phyloP scores from a whole-genome alignment of 2,888 invertebrate genomes.

The Orchestes rusci region DNA sequence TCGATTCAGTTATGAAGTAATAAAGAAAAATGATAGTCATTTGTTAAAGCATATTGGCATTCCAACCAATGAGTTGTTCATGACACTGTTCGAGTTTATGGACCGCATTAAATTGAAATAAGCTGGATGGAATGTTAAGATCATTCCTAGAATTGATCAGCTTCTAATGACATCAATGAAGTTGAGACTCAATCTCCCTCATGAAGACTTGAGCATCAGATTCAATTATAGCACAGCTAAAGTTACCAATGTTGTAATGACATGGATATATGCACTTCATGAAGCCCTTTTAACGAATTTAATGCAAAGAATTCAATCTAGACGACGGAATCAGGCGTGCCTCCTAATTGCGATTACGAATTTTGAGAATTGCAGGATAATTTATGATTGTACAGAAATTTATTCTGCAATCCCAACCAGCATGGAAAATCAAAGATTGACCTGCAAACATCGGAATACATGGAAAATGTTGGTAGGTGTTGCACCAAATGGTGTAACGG shows the following conservation, averaged over 20 bases:
- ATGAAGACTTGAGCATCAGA: conserved; percentile 3
- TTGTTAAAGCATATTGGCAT: conserved; percentile 24
- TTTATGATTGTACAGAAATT: conserved; percentile 26
- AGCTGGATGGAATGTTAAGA: conserved; percentile 16
- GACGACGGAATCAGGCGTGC: conserved; percentile 25
- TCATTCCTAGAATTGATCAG: conserved; percentile 20
- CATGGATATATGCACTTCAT: conserved; percentile 27
- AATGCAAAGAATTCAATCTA: conserved; percentile 24
- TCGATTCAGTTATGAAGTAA: conserved; percentile 19
- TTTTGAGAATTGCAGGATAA: conserved; percentile 28
- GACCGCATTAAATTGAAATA: conserved; percentile 12
- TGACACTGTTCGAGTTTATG: conserved; percentile 2
- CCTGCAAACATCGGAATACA: conserved; percentile 18
- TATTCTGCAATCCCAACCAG: conserved; percentile 16
- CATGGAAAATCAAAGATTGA: conserved; percentile 15
- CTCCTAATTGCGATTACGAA: conserved; percentile 21
- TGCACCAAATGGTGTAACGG: conserved; percentile 14
- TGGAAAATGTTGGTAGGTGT: conserved; percentile 16
- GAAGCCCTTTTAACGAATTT: conserved; percentile 25
- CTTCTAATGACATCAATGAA: conserved; percentile 26
- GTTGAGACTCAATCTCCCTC: conserved; percentile 20
- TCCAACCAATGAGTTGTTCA: conserved; percentile 17
- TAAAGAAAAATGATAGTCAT: conserved; percentile 21
- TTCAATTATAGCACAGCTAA: conserved; percentile 7
- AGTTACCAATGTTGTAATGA: conserved; percentile 22